phyloP scores from a whole-genome alignment of 2,797 vertebrate genomes.

The Brotula barbata region DNA sequence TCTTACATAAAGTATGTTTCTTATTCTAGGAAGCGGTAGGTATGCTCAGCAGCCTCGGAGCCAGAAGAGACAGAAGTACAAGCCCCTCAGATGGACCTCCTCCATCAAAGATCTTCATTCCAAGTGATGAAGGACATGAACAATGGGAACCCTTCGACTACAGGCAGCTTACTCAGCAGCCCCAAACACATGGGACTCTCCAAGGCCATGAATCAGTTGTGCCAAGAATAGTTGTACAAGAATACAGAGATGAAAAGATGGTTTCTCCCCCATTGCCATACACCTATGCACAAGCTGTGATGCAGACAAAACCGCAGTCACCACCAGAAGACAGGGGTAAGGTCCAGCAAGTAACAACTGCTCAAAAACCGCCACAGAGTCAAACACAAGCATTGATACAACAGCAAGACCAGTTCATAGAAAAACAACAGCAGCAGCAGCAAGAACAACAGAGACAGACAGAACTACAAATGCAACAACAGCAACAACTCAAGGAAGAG shows the following conservation, averaged over 20 bases:
- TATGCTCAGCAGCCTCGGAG: slow-evolving; percentile 79
- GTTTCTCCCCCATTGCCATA: slow-evolving; percentile 55
- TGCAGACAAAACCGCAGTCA: slow-evolving; percentile 25
- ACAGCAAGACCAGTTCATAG: slow-evolving; percentile 13
- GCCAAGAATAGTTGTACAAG: slow-evolving; percentile 76
- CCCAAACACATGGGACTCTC: slow-evolving; percentile 9
- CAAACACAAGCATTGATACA: slow-evolving; percentile 16
- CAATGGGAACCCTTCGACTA: slow-evolving; percentile 24
- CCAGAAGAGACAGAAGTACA: slow-evolving; percentile 75
- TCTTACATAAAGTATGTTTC: slow-evolving; percentile 8
- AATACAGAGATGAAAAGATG: slow-evolving; percentile 62
- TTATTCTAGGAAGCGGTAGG: slow-evolving; percentile 77
- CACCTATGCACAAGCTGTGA: slow-evolving; percentile 56
- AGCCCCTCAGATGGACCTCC: slow-evolving; percentile 72
- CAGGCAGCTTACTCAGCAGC: slow-evolving; percentile 1
- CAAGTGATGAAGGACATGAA: slow-evolving; percentile 42
- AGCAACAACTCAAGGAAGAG: slow-evolving; percentile 13
- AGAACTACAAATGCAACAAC: slow-evolving; percentile 11
- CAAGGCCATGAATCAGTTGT: slow-evolving; percentile 41
- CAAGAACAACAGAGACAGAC: slow-evolving; percentile 20
- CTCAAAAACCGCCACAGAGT: slow-evolving; percentile 19
- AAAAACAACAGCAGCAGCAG: slow-evolving; percentile 5
- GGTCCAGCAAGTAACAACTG: slow-evolving; percentile 1
- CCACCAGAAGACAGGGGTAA: slow-evolving; percentile 31
- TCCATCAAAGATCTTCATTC: slow-evolving; percentile 73